Base-by-base conservation (phyloP, 2,113 vertebrate genomes). In the Sander vitreus region DNA sequence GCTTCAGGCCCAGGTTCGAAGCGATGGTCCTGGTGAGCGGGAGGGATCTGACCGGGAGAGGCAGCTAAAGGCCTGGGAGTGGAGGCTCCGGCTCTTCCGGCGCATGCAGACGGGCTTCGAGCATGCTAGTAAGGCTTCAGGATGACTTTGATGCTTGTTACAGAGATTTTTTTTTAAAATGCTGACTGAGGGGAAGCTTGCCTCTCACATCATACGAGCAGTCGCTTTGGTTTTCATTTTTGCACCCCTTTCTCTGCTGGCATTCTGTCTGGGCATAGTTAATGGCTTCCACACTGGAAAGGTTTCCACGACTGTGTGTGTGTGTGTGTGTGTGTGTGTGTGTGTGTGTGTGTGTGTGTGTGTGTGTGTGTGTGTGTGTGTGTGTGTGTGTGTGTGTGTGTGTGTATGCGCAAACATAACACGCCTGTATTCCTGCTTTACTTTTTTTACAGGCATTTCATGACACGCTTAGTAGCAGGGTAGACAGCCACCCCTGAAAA, bases 61-160 rank as follows among this genome's bases (percentile, higher is more conserved):
- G 78, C 97, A 97, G 88, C 96, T 98, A 10, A 97, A 96, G 85
- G 95, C 96, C 80, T 98, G 97, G 97, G 96, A 97, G 81, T 97
- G 97, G 97, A 93, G 96, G 33, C 96, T 96, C 51, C 94, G 95
- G 93, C 97, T 98, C 53, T 97, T 97, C 91, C 93, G 96, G 72
- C 97, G 97, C 86, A 98, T 98, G 97, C 96, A 96, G 92, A 95
- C 95, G 3, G 97, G 97, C 76, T 98, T 97, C 83, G 95, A 97
- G 89, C 97, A 97, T 15, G 96, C 97, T 47, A 94, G 97, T 98
- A 93, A 97, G 97, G 3, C 71, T 54, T 23, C 64, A 6, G 39
- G 25, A 27, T 27, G 65, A 69, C 70, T 87, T 87, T 78, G 62
- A 70, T 65, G 66, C 9, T 47, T 93, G 58, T 73, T 68, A n/a